Evolutionary conservation across 2,113 vertebrate species (phyloP).

Genomic region (Accipiter cooperii): DNA sequence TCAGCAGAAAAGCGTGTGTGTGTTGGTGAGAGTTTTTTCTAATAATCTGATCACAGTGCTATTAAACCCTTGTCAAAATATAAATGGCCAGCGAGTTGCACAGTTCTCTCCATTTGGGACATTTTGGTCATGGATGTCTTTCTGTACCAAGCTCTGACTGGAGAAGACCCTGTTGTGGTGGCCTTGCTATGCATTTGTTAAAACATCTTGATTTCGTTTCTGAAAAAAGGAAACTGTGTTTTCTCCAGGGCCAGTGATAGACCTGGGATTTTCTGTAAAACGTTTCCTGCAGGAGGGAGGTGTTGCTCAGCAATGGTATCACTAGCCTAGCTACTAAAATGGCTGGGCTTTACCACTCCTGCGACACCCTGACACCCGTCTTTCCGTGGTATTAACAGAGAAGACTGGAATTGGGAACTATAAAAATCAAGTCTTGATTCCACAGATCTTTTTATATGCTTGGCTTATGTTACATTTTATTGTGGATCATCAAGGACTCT

Average conservation of each 20-base stretch:
- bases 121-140: neutral
- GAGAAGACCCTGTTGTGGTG: neutral
- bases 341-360: neutral
- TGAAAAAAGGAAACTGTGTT: neutral
- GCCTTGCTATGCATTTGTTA: neutral
- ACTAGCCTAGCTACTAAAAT: neutral
- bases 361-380: neutral
- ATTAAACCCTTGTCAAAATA: neutral
- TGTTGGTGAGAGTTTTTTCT: neutral
- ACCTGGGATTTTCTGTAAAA: neutral
- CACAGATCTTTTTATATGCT: neutral
- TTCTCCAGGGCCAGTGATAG: neutral
- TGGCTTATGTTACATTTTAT: neutral
- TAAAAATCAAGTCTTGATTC: neutral
- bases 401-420: neutral
- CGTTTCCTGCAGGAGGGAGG: neutral
- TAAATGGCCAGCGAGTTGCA: neutral
- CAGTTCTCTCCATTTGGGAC: neutral
- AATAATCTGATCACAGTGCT: neutral
- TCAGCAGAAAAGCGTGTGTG: neutral
- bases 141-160: neutral
- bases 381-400: neutral
- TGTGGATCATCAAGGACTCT: neutral
- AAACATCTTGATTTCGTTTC: neutral
- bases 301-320: neutral